Evolutionary conservation across 2,888 invertebrate species (phyloP).

Genomic region (Tillus elongatus): DNA sequence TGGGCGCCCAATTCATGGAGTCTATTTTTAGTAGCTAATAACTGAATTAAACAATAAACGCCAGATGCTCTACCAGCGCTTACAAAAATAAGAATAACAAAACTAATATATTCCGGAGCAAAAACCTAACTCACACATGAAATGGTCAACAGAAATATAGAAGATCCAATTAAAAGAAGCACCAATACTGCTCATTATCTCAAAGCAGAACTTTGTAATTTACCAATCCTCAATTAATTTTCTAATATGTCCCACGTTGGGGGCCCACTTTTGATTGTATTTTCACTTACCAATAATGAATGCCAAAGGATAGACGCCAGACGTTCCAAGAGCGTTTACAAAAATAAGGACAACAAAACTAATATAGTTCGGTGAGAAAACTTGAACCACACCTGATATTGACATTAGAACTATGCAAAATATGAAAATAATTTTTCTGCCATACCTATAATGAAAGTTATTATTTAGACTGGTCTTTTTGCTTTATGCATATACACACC

Average conservation of each 20-base stretch:
- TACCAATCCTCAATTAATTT: too few species aligned
- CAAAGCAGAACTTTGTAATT: too few species aligned
- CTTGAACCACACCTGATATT: slow-evolving; percentile 48
- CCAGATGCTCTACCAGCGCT: slow-evolving; percentile 55
- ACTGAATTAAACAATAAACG: too few species aligned
- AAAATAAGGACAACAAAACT: slow-evolving; percentile 48
- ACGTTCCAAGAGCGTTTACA: slow-evolving; percentile 52
- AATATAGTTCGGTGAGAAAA: slow-evolving; percentile 45
- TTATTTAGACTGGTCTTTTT: slow-evolving; percentile 12
- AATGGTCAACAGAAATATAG: slow-evolving; percentile 48
- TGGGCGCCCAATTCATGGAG: too few species aligned
- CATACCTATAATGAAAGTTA: slow-evolving; percentile 41
- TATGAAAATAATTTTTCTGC: slow-evolving; percentile 51
- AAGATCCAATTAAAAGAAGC: too few species aligned
- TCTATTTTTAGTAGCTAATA: too few species aligned
- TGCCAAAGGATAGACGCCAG: slow-evolving; percentile 52
- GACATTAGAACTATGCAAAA: slow-evolving; percentile 50
- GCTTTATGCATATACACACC: slow-evolving; percentile 36
- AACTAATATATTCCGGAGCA: slow-evolving; percentile 46
- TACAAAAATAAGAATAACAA: slow-evolving; percentile 46
- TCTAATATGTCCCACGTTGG: too few species aligned
- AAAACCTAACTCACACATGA: slow-evolving; percentile 49
- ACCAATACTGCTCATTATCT: too few species aligned
- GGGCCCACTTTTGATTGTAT: too few species aligned
- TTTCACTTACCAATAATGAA: slow-evolving; percentile 49